Evolutionary conservation across 2,113 vertebrate genomes (phyloP).

Genomic region (Verasper variegatus): DNA sequence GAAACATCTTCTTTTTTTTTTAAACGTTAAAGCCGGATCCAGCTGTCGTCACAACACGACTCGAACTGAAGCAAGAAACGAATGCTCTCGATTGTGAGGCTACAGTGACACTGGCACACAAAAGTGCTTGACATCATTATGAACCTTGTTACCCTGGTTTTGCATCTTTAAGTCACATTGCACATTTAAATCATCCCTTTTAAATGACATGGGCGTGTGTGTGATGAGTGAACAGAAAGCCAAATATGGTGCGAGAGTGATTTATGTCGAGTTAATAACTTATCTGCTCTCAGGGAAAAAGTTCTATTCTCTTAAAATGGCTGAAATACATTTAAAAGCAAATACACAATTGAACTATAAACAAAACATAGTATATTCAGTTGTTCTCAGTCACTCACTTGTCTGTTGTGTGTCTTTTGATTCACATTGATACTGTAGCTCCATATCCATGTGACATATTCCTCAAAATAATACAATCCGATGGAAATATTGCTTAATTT

Average conservation of each 20-base stretch:
- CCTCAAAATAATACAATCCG: conserved; percentile 41
- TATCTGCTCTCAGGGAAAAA: background rate
- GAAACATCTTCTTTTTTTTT: conserved; percentile 6
- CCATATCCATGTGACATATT: conserved; percentile 36
- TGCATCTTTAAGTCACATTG: conserved; percentile 58
- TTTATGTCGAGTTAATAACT: background rate
- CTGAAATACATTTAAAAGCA: conserved; percentile 22
- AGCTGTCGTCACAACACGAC: conserved; percentile 46
- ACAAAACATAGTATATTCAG: conserved; percentile 17
- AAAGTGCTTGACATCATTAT: conserved; percentile 75
- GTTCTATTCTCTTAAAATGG: background rate
- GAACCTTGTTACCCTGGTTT: conserved; percentile 59
- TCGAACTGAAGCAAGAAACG: background rate
- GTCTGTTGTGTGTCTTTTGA: conserved; percentile 23
- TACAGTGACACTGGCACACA: conserved; percentile 64
- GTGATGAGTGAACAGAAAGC: background rate
- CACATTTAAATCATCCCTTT: conserved; percentile 37
- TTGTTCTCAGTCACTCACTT: conserved; percentile 12
- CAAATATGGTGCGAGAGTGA: background rate
- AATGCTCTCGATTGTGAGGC: conserved; percentile 44
- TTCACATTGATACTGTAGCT: conserved; percentile 56
- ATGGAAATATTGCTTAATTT: conserved; percentile 71
- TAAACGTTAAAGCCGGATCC: conserved; percentile 13
- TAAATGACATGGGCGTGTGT: conserved; percentile 7
- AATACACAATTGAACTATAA: conserved; percentile 29